These are phyloP conservation scores for Cryptocephalus moraei DNA, from an alignment of 2,888 invertebrate species.

Conservation along the genomic window DNA sequence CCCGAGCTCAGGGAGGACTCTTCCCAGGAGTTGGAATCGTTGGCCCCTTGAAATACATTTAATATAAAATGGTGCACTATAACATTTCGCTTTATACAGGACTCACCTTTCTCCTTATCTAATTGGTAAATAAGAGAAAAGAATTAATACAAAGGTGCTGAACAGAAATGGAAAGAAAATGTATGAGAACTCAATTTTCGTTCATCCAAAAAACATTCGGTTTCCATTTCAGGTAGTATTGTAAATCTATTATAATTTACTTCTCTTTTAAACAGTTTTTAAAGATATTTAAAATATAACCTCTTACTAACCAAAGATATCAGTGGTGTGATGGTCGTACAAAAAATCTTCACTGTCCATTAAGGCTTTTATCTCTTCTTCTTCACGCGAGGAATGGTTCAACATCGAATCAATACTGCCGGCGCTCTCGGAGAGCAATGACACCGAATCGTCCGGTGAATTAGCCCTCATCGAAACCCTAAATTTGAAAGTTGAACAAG, in stretches of 20 bases:
- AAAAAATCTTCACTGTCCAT: slow-evolving; percentile 40
- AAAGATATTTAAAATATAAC: not conserved
- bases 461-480: slow-evolving; percentile 67
- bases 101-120: too few species aligned
- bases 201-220: too few species aligned
- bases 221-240: too few species aligned
- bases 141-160: too few species aligned
- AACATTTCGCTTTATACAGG: not conserved
- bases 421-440: slow-evolving; percentile 56
- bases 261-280: not conserved
- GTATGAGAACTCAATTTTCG: too few species aligned
- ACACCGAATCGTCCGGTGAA: slow-evolving; percentile 60
- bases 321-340: slow-evolving; percentile 32
- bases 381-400: slow-evolving; percentile 78
- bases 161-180: too few species aligned
- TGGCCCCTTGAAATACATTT: slow-evolving; percentile 17
- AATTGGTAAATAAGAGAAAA: slow-evolving; percentile 1
- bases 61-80: not conserved
- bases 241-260: too few species aligned
- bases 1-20: slow-evolving; percentile 31
- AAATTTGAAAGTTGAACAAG: slow-evolving; percentile 1
- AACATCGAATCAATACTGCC: slow-evolving; percentile 82
- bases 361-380: slow-evolving; percentile 59
- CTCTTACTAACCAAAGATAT: slow-evolving; percentile 23
- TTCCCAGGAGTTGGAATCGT: slow-evolving; percentile 32